These are phyloP conservation scores for Phrynosoma blainvillii DNA, from an alignment of 2,113 vertebrate species.

Conservation along the genomic window DNA sequence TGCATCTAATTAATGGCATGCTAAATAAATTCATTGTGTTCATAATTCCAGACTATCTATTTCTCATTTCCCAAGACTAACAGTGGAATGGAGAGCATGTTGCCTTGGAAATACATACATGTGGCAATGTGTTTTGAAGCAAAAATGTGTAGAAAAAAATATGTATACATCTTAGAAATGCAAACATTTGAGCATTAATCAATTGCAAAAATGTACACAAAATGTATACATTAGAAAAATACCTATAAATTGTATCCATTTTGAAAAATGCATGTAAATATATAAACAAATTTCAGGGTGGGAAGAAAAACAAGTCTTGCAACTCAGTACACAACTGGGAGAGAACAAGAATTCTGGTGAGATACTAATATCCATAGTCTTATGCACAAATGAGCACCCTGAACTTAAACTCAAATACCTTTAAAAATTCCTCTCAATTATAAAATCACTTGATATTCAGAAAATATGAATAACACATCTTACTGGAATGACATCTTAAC, in stretches of 20 bases:
- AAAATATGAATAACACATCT: not conserved
- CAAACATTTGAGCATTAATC: not conserved
- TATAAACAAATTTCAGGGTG: no score
- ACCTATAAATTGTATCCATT: not conserved
- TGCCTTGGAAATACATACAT: not conserved
- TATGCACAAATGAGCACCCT: no score
- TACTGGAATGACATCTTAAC: not conserved
- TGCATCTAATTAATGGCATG: not conserved
- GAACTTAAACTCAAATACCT: not conserved
- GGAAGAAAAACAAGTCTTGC: no score
- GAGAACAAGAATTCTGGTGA: not conserved
- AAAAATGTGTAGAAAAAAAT: not conserved
- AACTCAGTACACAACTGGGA: no score
- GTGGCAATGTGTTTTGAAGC: not conserved
- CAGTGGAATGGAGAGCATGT: not conserved
- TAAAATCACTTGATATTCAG: not conserved
- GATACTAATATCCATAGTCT: no score
- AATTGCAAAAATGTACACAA: not conserved
- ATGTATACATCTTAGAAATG: not conserved
- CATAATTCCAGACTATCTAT: not conserved
- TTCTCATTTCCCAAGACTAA: not conserved
- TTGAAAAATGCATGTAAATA: not conserved
- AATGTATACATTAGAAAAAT: not conserved
- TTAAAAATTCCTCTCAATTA: not conserved
- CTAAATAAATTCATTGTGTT: not conserved